Evolutionary conservation across 2,113 vertebrate genomes (phyloP), one percentile per base, ranked within the genome.

Genomic region (Tyto alba): DNA sequence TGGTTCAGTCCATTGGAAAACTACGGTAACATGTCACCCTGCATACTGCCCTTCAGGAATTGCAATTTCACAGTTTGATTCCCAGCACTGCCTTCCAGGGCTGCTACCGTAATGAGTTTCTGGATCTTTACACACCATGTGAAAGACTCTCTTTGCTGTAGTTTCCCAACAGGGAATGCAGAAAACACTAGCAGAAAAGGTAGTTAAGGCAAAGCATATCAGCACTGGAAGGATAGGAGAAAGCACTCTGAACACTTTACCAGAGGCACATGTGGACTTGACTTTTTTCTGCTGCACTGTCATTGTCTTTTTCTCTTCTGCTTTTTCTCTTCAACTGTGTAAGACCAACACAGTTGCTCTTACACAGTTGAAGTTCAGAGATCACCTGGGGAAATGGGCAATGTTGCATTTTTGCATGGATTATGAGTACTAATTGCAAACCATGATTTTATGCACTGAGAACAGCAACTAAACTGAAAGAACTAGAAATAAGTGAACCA

Each of bases 31-130:
- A 63, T 32, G 11, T 56, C 15, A 14, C 63, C 74, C 55, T 72
- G 57, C 43, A 78, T 52, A 64, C 72, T 88, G 48, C 85, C 77
- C 90, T 95, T 40, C 89, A 95, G 87, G 86, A 97, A 69, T 55
- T 91, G 93, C 96, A 98, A 89, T 98, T 98, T 97, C 97, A 96
- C 97, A 97, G 85, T 97, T 97, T 98, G 91, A 84, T 97, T 97
- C 92, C 93, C 94, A 95, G 87, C 50, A 3, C 73, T 95, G 96
- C 96, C 95, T 97, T 47, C 79, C 56, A 47, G 96, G 75, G 52
- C 76, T 96, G 83, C 94, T 95, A 36, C 96, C 4, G 14, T 97
- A 86, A 97, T 97, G 97, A 96, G 94, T 92, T 98, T 89, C 94
- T 94, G 92, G 83, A 91, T 95, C 90, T 71, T 78, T 90, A 87